phyloP scores from a whole-genome alignment of 2,797 vertebrate species.

The Pantherophis vulpinus region DNA sequence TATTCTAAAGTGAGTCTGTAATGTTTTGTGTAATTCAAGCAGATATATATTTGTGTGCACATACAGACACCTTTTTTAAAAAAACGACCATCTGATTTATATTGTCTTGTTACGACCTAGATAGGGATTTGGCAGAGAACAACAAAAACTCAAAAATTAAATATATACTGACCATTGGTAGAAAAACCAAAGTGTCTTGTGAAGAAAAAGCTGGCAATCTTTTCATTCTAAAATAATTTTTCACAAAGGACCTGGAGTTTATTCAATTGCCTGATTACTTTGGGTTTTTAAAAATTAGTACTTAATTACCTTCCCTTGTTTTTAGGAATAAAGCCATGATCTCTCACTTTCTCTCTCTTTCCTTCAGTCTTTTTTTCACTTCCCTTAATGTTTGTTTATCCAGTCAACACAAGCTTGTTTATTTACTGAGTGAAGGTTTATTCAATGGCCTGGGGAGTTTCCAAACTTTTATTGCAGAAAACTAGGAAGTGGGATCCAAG shows the following conservation, averaged over 20 bases:
- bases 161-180: background rate
- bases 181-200: background rate
- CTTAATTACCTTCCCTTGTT: constrained; percentile 62
- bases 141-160: background rate
- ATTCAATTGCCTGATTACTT: constrained; percentile 51
- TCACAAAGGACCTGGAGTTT: constrained; percentile 24
- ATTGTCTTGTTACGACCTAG: background rate
- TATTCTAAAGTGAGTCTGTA: background rate
- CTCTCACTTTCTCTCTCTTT: constrained; percentile 55
- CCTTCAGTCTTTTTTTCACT: constrained; percentile 43
- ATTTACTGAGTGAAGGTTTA: constrained; percentile 70
- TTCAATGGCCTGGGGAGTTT: constrained; percentile 72
- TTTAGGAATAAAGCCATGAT: constrained; percentile 64
- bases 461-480: constrained; percentile 75
- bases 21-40: background rate
- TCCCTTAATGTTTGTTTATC: constrained; percentile 67
- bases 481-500: constrained; percentile 70
- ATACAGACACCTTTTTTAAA: background rate
- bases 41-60: background rate
- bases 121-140: background rate
- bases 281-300: constrained; percentile 51
- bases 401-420: constrained; percentile 71
- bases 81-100: background rate
- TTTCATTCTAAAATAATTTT: constrained; percentile 40
- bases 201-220: background rate